phyloP scores from a whole-genome alignment of 64 coral and sea anemone species.

The Dendronephthya gigantea region DNA sequence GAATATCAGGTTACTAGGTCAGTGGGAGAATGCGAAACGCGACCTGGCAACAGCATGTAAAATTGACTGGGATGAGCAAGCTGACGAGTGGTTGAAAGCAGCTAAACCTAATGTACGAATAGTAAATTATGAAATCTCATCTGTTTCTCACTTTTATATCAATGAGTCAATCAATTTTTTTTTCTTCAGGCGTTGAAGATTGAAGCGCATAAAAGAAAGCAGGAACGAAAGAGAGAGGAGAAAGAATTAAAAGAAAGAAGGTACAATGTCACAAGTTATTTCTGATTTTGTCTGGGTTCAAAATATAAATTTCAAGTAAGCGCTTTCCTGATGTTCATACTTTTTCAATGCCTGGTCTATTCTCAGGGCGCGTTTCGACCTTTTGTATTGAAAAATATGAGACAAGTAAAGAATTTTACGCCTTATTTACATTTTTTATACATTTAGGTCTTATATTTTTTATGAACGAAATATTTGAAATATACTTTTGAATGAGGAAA shows the following conservation, averaged over 20 bases:
- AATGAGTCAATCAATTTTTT: too few species aligned
- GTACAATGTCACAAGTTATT: slow-evolving; percentile 32
- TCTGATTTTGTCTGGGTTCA: too few species aligned
- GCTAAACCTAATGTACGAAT: slow-evolving; percentile 61
- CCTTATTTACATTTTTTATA: too few species aligned
- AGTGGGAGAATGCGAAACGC: slow-evolving; percentile 61
- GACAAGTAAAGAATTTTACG: too few species aligned
- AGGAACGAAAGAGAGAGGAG: slow-evolving; percentile 63
- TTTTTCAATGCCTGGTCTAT: too few species aligned
- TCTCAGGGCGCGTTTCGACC: too few species aligned
- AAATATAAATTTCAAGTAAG: too few species aligned
- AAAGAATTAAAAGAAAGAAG: slow-evolving; percentile 54
- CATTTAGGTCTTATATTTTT: background rate
- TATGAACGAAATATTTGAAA: background rate
- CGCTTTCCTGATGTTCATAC: too few species aligned
- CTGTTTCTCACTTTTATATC: too few species aligned
- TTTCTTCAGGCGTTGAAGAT: slow-evolving; percentile 63
- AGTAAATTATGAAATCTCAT: background rate
- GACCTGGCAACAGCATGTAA: slow-evolving; percentile 65
- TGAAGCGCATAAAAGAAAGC: slow-evolving; percentile 60
- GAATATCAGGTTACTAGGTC: slow-evolving; percentile 48
- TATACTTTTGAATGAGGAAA: background rate
- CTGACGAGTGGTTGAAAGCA: slow-evolving; percentile 80
- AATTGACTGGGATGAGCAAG: slow-evolving; percentile 86
- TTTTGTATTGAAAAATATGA: too few species aligned